Conservation (phyloP, 1,140 invertebrate species). For the Potamilus streckersoni region DNA sequence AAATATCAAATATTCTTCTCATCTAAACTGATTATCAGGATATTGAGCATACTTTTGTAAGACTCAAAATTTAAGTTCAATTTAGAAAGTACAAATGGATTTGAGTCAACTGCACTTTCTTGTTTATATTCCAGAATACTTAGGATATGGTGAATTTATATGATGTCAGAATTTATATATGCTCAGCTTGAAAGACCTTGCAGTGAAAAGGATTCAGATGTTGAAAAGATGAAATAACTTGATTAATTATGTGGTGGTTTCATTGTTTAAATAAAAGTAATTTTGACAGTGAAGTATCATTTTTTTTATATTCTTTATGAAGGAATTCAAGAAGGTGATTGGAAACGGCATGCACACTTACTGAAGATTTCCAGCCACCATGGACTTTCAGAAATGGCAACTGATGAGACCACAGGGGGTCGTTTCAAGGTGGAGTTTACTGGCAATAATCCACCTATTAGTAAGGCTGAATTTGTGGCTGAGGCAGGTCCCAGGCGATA, state of each 20-base stretch:
- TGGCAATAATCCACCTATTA: conserved; percentile 23
- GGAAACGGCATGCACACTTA: conserved; percentile 41
- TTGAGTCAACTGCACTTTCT: not conserved
- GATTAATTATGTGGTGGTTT: no score
- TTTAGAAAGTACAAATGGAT: not conserved
- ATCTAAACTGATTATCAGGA: not conserved
- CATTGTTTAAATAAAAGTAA: no score
- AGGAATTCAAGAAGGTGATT: conserved; percentile 50
- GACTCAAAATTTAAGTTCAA: not conserved
- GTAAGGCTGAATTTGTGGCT: conserved; percentile 43
- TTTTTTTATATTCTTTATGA: no score
- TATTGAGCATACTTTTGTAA: not conserved
- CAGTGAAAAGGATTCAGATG: no score
- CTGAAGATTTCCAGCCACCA: conserved; percentile 26
- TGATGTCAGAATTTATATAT: no score
- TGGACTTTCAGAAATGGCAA: conserved; percentile 20
- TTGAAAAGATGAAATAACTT: no score
- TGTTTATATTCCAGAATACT: not conserved
- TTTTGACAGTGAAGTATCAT: no score
- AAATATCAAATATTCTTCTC: not conserved
- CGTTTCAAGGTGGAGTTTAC: conserved; percentile 39
- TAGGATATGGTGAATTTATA: not conserved
- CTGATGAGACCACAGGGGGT: conserved; percentile 32
- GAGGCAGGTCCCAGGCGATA: conserved; percentile 46
- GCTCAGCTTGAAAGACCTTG: no score